Conservation (phyloP, 2,113 vertebrate species). For the Catharus minimus region DNA sequence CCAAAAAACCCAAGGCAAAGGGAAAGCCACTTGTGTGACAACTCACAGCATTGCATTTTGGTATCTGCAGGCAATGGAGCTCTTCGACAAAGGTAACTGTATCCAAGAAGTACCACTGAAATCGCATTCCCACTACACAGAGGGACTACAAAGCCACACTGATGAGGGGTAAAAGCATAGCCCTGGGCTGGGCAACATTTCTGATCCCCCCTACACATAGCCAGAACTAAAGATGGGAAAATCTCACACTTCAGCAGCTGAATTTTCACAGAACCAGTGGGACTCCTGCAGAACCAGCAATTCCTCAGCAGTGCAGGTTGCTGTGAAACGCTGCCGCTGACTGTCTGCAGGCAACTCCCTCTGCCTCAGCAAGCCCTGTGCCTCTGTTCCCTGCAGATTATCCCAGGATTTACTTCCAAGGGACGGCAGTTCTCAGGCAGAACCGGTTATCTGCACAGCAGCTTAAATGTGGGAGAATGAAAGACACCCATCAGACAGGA, state of each 20-base stretch:
- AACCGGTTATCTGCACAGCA: neutral
- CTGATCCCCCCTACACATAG: neutral
- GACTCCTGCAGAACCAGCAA: neutral
- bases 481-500: neutral
- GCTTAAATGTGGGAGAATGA: neutral
- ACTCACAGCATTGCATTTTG: neutral
- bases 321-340: neutral
- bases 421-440: neutral
- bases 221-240: neutral
- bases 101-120: neutral
- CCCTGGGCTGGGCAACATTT: neutral
- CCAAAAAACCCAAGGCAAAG: neutral
- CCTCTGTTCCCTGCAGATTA: neutral
- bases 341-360: neutral
- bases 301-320: neutral
- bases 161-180: neutral
- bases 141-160: neutral
- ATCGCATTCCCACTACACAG: neutral
- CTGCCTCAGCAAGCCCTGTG: neutral
- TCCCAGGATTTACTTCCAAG: neutral
- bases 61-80: neutral
- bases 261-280: accelerated
- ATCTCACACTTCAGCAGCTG: neutral
- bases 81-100: neutral
- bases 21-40: neutral